Evolutionary conservation across 2,797 vertebrate species (phyloP).

Genomic region (Columba guinea): DNA sequence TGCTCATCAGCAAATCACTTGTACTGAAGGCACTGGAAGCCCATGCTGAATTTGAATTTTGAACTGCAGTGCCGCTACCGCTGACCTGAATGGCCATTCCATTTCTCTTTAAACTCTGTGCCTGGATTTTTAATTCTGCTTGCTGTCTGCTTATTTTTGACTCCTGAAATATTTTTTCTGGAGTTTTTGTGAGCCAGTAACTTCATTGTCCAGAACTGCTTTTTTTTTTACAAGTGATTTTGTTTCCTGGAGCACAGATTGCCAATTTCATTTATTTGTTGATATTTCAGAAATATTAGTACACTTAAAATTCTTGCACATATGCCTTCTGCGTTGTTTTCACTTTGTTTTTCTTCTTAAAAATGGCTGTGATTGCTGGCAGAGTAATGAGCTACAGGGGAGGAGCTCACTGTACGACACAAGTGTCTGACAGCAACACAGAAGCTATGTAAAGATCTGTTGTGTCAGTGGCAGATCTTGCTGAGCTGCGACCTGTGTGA

Average conservation of each 20-base stretch:
- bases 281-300: background rate
- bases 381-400: background rate
- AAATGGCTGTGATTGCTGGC: background rate
- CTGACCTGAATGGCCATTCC: background rate
- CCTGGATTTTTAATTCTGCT: background rate
- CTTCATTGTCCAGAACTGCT: background rate
- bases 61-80: background rate
- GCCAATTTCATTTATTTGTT: background rate
- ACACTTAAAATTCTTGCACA: background rate
- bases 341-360: background rate
- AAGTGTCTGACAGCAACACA: background rate
- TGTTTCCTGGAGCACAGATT: background rate
- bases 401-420: background rate
- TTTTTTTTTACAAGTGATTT: background rate
- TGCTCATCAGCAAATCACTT: background rate
- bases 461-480: background rate
- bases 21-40: background rate
- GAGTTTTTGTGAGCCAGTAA: background rate
- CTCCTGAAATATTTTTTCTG: background rate
- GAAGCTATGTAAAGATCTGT: background rate
- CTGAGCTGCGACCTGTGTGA: background rate
- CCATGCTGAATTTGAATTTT: background rate
- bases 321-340: background rate
- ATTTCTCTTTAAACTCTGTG: background rate
- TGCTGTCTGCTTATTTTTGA: background rate